A percentile compares a stretch with the other conserved stretches of the same genome.
Evolutionary conservation across 2,113 vertebrate species (phyloP).

Genomic region (Osmerus eperlanus): DNA sequence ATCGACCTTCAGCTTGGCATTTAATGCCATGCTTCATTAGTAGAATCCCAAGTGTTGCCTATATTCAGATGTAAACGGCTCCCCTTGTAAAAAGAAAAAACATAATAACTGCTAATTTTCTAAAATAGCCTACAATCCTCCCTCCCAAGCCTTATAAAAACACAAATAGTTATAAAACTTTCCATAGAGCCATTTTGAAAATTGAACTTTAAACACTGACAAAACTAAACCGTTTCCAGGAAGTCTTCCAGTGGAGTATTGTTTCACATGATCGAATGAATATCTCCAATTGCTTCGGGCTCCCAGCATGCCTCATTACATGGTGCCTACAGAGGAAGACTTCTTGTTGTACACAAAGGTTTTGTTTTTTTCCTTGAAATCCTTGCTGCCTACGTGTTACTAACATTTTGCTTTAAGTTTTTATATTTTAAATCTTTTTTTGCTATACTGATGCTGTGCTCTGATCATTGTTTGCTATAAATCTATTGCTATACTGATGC

Average conservation of each 20-base stretch:
- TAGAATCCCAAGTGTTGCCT: not conserved
- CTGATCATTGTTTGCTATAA: no score
- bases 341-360: not conserved
- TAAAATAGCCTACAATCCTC: no score
- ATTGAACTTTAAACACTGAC: not conserved
- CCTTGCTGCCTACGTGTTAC: no score
- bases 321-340: conserved; percentile 53
- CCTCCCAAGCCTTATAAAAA: no score
- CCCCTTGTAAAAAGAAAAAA: not conserved
- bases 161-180: no score
- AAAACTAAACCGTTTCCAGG: not conserved
- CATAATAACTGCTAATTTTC: not conserved
- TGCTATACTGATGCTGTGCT: no score
- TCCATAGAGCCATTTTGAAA: not conserved
- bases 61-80: not conserved
- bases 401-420: no score
- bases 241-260: not conserved
- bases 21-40: not conserved
- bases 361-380: no score
- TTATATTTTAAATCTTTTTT: no score
- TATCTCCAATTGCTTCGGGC: conserved; percentile 40
- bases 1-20: not conserved
- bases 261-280: conserved; percentile 55
- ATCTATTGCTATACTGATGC: no score
- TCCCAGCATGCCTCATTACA: conserved; percentile 54